Evolutionary conservation across 2,797 vertebrate genomes (phyloP).

Genomic region (Mormyrus hasselquistii): DNA sequence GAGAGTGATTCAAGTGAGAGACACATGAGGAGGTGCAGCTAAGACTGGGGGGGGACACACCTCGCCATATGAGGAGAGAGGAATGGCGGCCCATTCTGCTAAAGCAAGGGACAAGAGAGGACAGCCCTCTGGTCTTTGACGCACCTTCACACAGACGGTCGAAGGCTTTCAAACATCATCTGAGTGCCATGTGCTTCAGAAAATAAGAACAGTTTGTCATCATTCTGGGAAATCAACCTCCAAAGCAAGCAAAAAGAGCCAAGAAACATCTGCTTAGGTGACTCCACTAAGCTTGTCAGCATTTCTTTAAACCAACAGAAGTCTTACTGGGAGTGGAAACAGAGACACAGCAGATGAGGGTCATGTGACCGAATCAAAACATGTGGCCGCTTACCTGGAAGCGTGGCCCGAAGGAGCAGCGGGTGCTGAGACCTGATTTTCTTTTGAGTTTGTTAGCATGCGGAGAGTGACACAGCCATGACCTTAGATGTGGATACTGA

Average conservation of each 20-base stretch:
- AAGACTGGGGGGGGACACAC: neutral
- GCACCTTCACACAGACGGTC: neutral
- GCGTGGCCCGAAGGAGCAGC: neutral
- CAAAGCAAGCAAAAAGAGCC: conserved; percentile 10
- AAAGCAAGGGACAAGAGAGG: neutral
- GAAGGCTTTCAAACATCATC: neutral
- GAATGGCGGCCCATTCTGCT: neutral
- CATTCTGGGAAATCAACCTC: neutral
- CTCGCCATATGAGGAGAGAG: neutral
- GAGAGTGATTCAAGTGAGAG: conserved; percentile 21
- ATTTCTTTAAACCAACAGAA: conserved; percentile 8
- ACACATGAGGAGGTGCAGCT: neutral
- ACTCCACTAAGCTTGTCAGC: neutral
- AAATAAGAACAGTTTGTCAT: neutral
- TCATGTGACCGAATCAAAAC: neutral
- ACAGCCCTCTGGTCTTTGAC: neutral
- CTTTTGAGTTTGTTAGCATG: neutral
- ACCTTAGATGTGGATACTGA: neutral
- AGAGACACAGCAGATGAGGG: neutral
- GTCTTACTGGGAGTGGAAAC: neutral
- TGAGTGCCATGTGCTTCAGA: neutral
- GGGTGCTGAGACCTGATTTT: neutral
- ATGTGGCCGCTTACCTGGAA: neutral
- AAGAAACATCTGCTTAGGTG: neutral
- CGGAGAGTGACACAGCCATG: neutral